Conservation (phyloP, 1,140 invertebrate genomes). For the Drosophila nigrodunni region DNA sequence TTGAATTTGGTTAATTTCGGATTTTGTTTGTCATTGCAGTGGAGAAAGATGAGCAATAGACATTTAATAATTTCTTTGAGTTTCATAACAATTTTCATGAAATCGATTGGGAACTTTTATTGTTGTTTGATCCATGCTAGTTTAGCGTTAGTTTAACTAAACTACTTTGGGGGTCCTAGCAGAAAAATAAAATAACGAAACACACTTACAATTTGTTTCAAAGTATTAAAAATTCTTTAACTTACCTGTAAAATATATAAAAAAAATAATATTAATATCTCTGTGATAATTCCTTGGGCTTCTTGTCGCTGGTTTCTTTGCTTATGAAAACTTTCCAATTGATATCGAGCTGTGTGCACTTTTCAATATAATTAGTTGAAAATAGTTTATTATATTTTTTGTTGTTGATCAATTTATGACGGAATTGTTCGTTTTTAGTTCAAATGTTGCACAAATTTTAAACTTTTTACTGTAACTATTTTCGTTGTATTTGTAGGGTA, state of each 20-base stretch:
- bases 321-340: conserved; percentile 71
- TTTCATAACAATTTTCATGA: conserved; percentile 77
- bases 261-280: conserved; percentile 78
- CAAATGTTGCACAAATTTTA: conserved; percentile 25
- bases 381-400: conserved; percentile 39
- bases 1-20: conserved; percentile 30
- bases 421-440: conserved; percentile 20
- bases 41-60: conserved; percentile 74
- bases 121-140: conserved; percentile 69
- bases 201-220: background rate
- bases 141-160: conserved; percentile 38
- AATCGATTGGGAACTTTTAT: conserved; percentile 33
- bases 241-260: conserved; percentile 82
- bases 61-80: conserved; percentile 76
- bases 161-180: conserved; percentile 52
- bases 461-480: conserved; percentile 22
- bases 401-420: conserved; percentile 13
- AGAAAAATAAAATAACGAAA: background rate
- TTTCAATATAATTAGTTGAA: conserved; percentile 28
- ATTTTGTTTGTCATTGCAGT: conserved; percentile 63
- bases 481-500: conserved; percentile 36
- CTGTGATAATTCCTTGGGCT: conserved; percentile 43
- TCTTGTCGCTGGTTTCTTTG: conserved; percentile 35
- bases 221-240: background rate
- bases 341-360: conserved; percentile 41